A percentile compares a stretch with the other conserved stretches of the same genome.
Evolutionary conservation across 37 sponge, comb jelly and placozoan species (phyloP).

Genomic region (Oscarella lobularis): DNA sequence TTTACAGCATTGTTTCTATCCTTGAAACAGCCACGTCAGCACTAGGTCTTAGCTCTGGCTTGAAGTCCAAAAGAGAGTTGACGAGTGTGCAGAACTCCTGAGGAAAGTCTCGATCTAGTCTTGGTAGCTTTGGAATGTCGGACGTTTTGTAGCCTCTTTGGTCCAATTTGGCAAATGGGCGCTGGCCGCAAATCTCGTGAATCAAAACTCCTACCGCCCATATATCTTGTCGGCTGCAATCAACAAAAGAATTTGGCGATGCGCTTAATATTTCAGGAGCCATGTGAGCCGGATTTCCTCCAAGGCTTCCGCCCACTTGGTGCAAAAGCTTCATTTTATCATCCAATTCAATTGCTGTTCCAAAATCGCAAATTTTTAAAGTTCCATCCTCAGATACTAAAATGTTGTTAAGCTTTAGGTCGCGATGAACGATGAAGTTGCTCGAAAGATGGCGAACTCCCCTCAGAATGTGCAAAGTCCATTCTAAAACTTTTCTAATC

Average conservation of each 20-base stretch:
- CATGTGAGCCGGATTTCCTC: conserved; percentile 7
- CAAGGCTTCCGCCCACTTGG: background rate
- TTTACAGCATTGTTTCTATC: no score
- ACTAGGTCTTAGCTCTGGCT: background rate
- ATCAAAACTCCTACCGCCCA: background rate
- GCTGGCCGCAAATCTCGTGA: background rate
- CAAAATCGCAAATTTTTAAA: conserved; percentile 5
- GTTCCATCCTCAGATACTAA: background rate
- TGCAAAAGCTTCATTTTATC: background rate
- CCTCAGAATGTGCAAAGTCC: background rate
- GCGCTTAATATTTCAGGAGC: conserved; percentile 1
- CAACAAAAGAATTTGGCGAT: background rate
- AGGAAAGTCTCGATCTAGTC: background rate
- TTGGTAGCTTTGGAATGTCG: background rate
- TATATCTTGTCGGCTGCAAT: background rate
- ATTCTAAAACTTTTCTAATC: background rate
- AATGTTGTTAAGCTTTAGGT: background rate
- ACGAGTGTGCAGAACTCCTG: background rate
- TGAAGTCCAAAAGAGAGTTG: background rate
- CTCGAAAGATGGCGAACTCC: background rate
- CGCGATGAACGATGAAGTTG: conserved; percentile 1
- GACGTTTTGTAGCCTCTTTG: background rate
- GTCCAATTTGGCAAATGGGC: background rate
- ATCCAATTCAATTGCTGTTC: background rate
- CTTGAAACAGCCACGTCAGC: no score